Percentiles rank a stretch among this genome's conserved stretches.
Evolutionary conservation across 2,888 invertebrate species (phyloP).

Genomic region (Chaetoderma sp.): DNA sequence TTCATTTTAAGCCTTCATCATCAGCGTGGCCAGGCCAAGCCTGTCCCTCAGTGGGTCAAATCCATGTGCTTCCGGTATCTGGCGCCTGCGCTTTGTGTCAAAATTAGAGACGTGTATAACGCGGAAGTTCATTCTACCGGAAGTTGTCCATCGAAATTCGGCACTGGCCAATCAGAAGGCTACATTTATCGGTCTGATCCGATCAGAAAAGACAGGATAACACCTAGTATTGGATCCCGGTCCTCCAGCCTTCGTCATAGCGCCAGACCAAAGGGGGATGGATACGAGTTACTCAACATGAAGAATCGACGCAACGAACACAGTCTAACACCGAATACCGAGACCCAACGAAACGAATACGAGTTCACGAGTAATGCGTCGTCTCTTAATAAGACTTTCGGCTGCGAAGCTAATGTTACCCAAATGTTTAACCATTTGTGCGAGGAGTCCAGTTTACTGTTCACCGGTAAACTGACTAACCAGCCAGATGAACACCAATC

Average conservation of each 20-base stretch:
- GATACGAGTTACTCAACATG: slow-evolving; percentile 3
- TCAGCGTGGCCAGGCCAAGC: slow-evolving; percentile 48
- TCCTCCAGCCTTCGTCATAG: too few species aligned
- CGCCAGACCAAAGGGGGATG: background rate
- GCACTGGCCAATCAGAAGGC: too few species aligned
- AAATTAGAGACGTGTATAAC: background rate
- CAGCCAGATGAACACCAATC: slow-evolving; percentile 22
- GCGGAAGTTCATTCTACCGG: too few species aligned
- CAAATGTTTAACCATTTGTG: too few species aligned
- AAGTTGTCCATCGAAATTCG: too few species aligned
- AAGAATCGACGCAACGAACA: background rate
- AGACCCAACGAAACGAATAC: too few species aligned
- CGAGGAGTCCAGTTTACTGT: background rate
- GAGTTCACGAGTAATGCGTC: too few species aligned
- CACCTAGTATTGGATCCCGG: background rate
- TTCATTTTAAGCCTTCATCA: slow-evolving; percentile 62
- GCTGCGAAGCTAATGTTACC: too few species aligned
- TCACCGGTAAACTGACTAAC: background rate
- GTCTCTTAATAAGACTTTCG: too few species aligned
- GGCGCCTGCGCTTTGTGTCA: slow-evolving; percentile 37
- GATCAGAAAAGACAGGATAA: background rate
- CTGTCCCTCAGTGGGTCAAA: slow-evolving; percentile 52
- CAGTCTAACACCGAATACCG: too few species aligned
- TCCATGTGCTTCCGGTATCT: slow-evolving; percentile 45
- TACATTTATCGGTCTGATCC: too few species aligned